Percentiles rank a stretch among this genome's conserved stretches.
phyloP scores from a whole-genome alignment of 2,888 invertebrate genomes.

The Parnassius apollo region DNA sequence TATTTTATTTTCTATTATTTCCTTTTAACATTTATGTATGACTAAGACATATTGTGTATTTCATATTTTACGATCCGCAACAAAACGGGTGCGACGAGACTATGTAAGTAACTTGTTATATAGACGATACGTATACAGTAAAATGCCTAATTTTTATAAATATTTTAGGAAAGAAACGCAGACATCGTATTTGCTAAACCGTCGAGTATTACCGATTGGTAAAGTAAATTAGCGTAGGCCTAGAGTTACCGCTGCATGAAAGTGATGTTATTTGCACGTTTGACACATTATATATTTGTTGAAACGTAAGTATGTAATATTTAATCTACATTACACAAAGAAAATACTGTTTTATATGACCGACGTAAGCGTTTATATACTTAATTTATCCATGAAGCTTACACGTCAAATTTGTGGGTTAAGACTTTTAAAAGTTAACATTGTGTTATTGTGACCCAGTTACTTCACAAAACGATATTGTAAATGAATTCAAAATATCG shows the following conservation, averaged over 20 bases:
- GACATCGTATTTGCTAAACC: slow-evolving; percentile 49
- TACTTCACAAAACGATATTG: not conserved
- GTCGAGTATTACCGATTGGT: slow-evolving; percentile 67
- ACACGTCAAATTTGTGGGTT: slow-evolving; percentile 10
- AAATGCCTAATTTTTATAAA: slow-evolving; percentile 47
- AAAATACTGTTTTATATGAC: slow-evolving; percentile 16
- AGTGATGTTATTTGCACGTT: slow-evolving; percentile 54
- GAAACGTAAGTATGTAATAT: slow-evolving; percentile 28
- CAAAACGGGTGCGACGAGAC: slow-evolving; percentile 72
- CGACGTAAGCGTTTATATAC: not conserved
- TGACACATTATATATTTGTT: slow-evolving; percentile 56
- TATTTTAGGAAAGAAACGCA: slow-evolving; percentile 55
- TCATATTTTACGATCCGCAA: slow-evolving; percentile 50
- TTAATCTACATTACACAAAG: slow-evolving; percentile 17
- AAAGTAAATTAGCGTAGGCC: slow-evolving; percentile 40
- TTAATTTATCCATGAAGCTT: slow-evolving; percentile 9
- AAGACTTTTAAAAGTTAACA: slow-evolving; percentile 1
- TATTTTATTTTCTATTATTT: slow-evolving; percentile 26
- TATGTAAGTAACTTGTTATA: slow-evolving; percentile 74
- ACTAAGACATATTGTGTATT: slow-evolving; percentile 43
- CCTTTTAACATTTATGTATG: slow-evolving; percentile 30
- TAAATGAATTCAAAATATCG: not conserved
- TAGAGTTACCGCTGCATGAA: slow-evolving; percentile 66
- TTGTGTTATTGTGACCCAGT: slow-evolving; percentile 5
- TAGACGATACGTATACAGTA: slow-evolving; percentile 61